phyloP scores from a whole-genome alignment of 2,113 vertebrate species.

The Eudyptes chrysolophus region DNA sequence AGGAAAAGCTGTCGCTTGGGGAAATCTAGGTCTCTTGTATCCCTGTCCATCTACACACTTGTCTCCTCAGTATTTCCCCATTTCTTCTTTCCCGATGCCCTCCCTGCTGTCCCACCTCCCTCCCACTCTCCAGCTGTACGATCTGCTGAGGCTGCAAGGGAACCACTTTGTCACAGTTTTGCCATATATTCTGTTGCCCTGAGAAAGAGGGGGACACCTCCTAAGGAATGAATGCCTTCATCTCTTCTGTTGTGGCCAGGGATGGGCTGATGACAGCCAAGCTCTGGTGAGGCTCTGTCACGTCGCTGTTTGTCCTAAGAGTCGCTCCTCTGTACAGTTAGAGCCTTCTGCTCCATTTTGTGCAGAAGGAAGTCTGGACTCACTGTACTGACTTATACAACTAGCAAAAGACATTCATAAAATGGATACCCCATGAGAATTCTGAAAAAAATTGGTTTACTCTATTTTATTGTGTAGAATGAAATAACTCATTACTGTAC shows the following conservation, averaged over 20 bases:
- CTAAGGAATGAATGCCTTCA: background rate
- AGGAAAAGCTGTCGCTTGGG: background rate
- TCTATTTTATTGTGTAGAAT: constrained; percentile 31
- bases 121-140: background rate
- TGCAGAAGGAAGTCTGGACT: background rate
- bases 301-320: background rate
- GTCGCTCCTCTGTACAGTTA: background rate
- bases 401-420: constrained; percentile 32
- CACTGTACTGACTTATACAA: constrained; percentile 17
- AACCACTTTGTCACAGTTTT: background rate
- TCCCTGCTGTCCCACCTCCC: background rate
- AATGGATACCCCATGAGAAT: background rate
- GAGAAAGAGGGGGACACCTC: background rate
- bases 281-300: background rate
- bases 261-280: background rate
- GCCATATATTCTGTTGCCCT: background rate
- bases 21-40: background rate
- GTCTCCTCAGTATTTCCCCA: background rate
- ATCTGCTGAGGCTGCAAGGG: background rate
- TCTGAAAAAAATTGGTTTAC: background rate
- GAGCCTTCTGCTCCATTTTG: background rate
- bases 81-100: background rate
- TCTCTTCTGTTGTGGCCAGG: background rate
- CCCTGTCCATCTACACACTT: background rate
- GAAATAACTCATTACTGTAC: constrained; percentile 42